A percentile compares a stretch with the other conserved stretches of the same genome.
Evolutionary conservation across 2,113 vertebrate species (phyloP).

Genomic region (Hemiprocne comata): DNA sequence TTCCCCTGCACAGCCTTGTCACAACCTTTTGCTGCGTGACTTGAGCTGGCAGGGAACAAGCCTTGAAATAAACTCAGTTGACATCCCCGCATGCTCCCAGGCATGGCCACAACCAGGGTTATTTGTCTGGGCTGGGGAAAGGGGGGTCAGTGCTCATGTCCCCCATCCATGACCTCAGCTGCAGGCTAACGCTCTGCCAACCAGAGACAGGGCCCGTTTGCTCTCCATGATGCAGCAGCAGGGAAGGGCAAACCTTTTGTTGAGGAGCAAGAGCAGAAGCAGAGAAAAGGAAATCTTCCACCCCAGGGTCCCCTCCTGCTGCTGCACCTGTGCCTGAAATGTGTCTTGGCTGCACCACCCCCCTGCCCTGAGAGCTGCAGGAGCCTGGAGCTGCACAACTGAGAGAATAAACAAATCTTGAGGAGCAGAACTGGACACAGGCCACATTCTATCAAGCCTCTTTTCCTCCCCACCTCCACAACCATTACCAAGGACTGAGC

Average conservation of each 20-base stretch:
- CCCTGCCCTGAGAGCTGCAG: not conserved
- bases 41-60: conserved; percentile 30
- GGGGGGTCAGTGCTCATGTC: not conserved
- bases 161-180: not conserved
- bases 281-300: not conserved
- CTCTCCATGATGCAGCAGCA: fast-evolving
- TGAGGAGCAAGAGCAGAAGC: not conserved
- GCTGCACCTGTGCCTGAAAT: not conserved
- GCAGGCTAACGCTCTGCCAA: fast-evolving
- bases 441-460: not conserved
- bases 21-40: conserved; percentile 41
- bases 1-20: not conserved
- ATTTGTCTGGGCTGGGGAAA: not conserved
- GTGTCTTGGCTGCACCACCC: not conserved
- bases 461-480: not conserved
- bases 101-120: not conserved
- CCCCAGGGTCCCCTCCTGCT: not conserved
- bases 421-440: not conserved
- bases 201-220: not conserved
- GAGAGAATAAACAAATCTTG: not conserved
- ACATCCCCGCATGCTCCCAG: not conserved
- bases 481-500: not conserved
- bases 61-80: conserved; percentile 32
- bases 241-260: not conserved
- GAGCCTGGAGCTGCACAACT: too few relatives aligned